These are phyloP conservation scores for Balearica regulorum DNA, from an alignment of 2,797 vertebrate genomes.

Conservation along the genomic window DNA sequence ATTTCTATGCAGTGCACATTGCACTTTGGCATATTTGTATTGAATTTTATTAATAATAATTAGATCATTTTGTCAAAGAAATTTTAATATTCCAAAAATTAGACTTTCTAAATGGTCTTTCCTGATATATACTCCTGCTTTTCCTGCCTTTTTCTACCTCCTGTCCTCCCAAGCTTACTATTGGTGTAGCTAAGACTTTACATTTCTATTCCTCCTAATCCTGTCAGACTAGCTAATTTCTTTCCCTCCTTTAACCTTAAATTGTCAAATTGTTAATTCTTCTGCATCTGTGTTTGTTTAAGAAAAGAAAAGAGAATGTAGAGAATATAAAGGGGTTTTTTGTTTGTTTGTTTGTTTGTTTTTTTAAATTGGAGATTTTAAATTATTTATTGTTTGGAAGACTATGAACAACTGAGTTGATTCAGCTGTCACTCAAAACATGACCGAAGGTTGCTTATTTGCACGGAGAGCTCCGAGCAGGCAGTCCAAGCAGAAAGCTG, in stretches of 20 bases:
- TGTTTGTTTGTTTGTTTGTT: too few relatives aligned
- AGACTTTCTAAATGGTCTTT: neutral
- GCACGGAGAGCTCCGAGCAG: neutral
- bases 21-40: neutral
- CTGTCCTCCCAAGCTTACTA: neutral
- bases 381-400: neutral
- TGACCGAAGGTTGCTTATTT: neutral
- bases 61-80: neutral
- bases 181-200: neutral
- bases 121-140: neutral
- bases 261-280: neutral
- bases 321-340: neutral
- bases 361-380: neutral
- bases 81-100: neutral
- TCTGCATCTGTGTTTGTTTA: neutral
- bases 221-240: neutral
- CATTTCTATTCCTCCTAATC: neutral
- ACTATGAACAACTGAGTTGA: neutral
- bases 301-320: neutral
- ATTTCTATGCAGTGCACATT: neutral
- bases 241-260: neutral
- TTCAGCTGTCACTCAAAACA: neutral
- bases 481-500: neutral
- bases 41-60: conserved; percentile 26
- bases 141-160: neutral